Evolutionary conservation across 1,140 invertebrate species (phyloP).

Genomic region (Sesamia nonagrioides): DNA sequence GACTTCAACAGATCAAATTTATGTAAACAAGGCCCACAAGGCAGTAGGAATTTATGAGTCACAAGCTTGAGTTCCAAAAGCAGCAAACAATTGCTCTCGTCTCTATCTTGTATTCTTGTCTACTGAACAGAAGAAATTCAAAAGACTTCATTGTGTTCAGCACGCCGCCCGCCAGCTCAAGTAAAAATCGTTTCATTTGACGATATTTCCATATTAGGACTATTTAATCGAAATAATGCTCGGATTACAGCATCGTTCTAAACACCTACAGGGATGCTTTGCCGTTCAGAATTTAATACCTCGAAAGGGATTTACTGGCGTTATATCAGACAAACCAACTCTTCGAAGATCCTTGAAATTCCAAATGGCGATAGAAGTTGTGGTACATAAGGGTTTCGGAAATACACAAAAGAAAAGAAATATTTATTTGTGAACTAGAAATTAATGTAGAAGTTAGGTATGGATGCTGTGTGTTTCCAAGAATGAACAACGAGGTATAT

Average conservation of each 20-base stretch:
- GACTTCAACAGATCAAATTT: background rate
- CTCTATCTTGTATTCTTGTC: too few species aligned
- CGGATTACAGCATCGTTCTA: too few species aligned
- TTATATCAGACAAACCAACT: background rate
- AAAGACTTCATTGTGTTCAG: background rate
- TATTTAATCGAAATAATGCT: too few species aligned
- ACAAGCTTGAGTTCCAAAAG: background rate
- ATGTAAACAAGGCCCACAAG: background rate
- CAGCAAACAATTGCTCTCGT: background rate
- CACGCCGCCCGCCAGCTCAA: too few species aligned
- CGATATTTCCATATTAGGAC: too few species aligned
- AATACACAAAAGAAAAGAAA: background rate
- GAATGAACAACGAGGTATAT: background rate
- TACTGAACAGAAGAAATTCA: background rate
- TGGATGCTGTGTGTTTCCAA: too few species aligned
- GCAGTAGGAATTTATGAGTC: background rate
- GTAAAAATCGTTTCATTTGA: background rate
- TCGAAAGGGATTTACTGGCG: background rate
- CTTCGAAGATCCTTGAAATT: background rate
- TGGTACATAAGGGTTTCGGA: too few species aligned
- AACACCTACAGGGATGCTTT: too few species aligned
- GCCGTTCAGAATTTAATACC: too few species aligned
- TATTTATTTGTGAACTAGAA: background rate
- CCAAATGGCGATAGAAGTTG: background rate
- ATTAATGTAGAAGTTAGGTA: background rate